Base-by-base conservation (phyloP, 2,113 vertebrate genomes). In the Hypomesus transpacificus region DNA sequence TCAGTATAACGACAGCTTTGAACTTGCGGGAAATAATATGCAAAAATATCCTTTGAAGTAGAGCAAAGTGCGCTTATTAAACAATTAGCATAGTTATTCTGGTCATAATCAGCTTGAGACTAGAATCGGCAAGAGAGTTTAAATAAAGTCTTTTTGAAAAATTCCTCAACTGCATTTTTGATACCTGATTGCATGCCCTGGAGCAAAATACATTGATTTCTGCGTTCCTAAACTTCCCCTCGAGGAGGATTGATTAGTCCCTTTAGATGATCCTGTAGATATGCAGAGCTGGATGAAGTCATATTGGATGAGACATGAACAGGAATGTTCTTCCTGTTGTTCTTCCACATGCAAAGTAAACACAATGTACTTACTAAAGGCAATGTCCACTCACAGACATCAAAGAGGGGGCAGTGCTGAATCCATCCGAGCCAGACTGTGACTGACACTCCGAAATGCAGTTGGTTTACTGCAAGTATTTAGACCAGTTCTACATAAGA, bases 81-180 rank as follows among this genome's bases (percentile, higher is more conserved):
- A 90, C 86, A 87, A 88, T 90, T 87, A 85, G 79, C 75, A 86
- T 82, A 80, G 81, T 82, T 85, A 85, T 89, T 84, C 80, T 70
- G 81, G 67, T 68, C 78, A 54, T 78, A 87, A 88, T 87, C 76
- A 84, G 75, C 72, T 68, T 26, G 62, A 73, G 77, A 83, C 66
- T 59, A 51, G 56, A 82, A 83, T 70, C 68, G 56, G 76, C 64
- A 75, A 57, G 68, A 74, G 78, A 20, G 52, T 82, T 82, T 74
- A 75, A 89, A 85, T 73, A 82, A 80, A 77, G 84, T n/a, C 60
- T 17, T 24, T 18, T 76, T 78, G 70, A 28, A 78, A 79, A 71
- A 68, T n/a, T 24, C 39, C 62, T 3, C 39, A 3, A 24, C 58
- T 1, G 58, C 22, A 68, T 18, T 60, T 46, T 53, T 74, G 74